These are phyloP conservation scores for Cassiopea andromeda DNA, from an alignment of 30 jellyfish, hydroid and myxozoan species.

Conservation along the genomic window DNA sequence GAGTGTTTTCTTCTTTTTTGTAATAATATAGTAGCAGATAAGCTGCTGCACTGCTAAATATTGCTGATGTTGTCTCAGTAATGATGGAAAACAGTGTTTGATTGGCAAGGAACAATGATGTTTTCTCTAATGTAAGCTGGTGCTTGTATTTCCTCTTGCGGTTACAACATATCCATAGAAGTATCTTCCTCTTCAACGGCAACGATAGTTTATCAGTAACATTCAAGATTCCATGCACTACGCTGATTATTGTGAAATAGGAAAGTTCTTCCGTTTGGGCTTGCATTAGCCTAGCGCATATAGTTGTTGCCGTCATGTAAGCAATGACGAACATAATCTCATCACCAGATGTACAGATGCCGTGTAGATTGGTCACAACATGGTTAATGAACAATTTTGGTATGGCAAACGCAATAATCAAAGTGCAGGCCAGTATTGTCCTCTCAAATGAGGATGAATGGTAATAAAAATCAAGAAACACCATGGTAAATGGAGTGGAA, in stretches of 20 bases:
- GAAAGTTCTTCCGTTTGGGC: constrained; percentile 7
- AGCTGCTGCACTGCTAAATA: constrained; percentile 16
- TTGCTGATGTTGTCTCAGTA: constrained; percentile 21
- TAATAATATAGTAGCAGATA: constrained; percentile 11
- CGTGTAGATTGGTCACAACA: background rate
- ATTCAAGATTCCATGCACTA: constrained; percentile 36
- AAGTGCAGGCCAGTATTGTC: constrained; percentile 14
- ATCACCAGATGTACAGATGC: background rate
- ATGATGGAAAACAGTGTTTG: constrained; percentile 14
- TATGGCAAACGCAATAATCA: constrained; percentile 20
- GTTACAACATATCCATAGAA: background rate
- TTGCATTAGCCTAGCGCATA: constrained; percentile 16
- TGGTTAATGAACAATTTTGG: constrained; percentile 9
- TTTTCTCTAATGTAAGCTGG: background rate
- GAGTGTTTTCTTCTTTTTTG: constrained; percentile 4
- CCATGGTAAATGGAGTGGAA: background rate
- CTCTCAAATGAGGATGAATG: background rate
- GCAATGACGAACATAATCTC: background rate
- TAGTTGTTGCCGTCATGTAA: background rate
- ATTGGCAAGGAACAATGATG: constrained; percentile 25
- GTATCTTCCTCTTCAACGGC: constrained; percentile 14
- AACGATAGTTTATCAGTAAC: constrained; percentile 24
- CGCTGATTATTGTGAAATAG: constrained; percentile 17
- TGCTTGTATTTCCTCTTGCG: background rate
- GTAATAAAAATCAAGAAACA: background rate